Percentiles rank a stretch among this genome's conserved stretches.
phyloP scores from a whole-genome alignment of 2,113 vertebrate genomes.

The Cynopterus brachyotis region DNA sequence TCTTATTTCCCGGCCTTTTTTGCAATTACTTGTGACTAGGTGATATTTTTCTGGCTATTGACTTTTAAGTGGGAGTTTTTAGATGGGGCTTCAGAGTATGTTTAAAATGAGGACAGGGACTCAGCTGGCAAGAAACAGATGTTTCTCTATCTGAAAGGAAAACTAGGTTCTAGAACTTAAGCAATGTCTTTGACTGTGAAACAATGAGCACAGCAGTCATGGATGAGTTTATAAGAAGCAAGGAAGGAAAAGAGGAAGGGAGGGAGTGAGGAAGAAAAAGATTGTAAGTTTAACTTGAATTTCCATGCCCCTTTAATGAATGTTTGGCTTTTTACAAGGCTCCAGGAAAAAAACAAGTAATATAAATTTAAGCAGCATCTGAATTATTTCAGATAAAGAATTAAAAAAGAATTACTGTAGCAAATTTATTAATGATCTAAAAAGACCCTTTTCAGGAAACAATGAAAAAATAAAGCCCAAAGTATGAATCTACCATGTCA shows the following conservation, averaged over 20 bases:
- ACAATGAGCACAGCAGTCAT: background rate
- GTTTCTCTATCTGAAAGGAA: background rate
- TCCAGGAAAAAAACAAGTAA: background rate
- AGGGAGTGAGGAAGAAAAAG: background rate
- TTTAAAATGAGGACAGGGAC: background rate
- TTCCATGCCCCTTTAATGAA: background rate
- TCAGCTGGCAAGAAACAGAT: background rate
- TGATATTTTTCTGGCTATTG: background rate
- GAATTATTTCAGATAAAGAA: background rate
- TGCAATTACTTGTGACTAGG: background rate
- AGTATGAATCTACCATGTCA: background rate
- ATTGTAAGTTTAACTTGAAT: background rate
- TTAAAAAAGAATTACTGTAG: background rate
- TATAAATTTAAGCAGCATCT: background rate
- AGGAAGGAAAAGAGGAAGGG: too few relatives aligned
- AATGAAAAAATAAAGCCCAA: constrained; percentile 1
- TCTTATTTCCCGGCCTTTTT: background rate
- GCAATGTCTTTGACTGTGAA: background rate
- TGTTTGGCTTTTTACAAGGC: background rate
- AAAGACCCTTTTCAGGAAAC: background rate
- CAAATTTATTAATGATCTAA: background rate
- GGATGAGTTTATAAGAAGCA: background rate
- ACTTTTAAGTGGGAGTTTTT: background rate
- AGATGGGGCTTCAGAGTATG: background rate
- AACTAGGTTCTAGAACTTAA: background rate